Evolutionary conservation across 2,888 invertebrate species (phyloP).

Genomic region (Melipona beecheii): DNA sequence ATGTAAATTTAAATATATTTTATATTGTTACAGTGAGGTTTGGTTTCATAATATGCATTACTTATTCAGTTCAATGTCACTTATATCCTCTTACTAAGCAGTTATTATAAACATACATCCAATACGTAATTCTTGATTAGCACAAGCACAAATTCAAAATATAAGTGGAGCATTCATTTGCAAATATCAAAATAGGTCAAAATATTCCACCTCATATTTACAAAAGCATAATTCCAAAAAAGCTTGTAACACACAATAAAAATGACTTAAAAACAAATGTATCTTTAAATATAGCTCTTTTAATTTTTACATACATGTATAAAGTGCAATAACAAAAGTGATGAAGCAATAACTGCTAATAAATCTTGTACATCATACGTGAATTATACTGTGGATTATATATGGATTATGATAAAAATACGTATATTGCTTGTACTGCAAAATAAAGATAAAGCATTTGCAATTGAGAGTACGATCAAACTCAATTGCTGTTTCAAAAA

Average conservation of each 20-base stretch:
- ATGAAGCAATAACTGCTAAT: too few relatives aligned
- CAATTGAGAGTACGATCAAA: conserved; percentile 8
- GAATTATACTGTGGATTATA: background rate
- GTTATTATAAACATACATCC: background rate
- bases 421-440: background rate
- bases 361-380: too few relatives aligned
- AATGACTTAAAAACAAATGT: background rate
- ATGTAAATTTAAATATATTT: background rate
- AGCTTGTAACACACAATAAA: background rate
- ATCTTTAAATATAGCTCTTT: background rate
- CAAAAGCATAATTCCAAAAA: conserved; percentile 2
- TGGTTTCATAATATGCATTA: background rate
- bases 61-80: background rate
- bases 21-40: background rate
- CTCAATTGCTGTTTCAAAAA: conserved; percentile 16
- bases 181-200: conserved; percentile 10
- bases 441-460: conserved; percentile 23
- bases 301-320: background rate
- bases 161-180: background rate
- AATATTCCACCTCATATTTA: background rate
- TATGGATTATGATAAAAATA: background rate
- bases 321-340: background rate
- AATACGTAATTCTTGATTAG: background rate
- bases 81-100: background rate
- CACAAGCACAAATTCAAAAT: background rate